A percentile compares a stretch with the other conserved stretches of the same genome.
Conservation (phyloP, 35 echinoderm and acorn worm species). For the Holothuria glaberrima region DNA sequence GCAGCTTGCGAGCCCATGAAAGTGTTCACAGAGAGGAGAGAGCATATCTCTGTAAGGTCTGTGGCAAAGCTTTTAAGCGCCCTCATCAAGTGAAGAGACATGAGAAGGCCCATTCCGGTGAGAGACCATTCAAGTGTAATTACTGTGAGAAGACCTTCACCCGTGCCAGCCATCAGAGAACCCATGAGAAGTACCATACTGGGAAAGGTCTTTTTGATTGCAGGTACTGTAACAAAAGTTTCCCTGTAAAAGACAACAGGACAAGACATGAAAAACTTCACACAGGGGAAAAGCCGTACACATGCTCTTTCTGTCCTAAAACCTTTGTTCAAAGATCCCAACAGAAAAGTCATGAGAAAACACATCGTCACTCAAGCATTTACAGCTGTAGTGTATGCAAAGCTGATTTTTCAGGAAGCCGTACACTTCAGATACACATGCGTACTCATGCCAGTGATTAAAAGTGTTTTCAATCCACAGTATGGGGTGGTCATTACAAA, state of each 20-base stretch:
- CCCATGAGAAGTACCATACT: slow-evolving; percentile 79
- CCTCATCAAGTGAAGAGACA: slow-evolving; percentile 82
- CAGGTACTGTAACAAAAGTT: slow-evolving; percentile 71
- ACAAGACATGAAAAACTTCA: slow-evolving; percentile 73
- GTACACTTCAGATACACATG: slow-evolving; percentile 29
- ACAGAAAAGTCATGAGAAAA: slow-evolving; percentile 45
- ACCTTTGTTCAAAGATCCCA: slow-evolving; percentile 55
- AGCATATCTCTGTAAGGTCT: slow-evolving; percentile 62
- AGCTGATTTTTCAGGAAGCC: neutral
- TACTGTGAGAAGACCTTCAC: slow-evolving; percentile 82
- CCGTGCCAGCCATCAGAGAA: slow-evolving; percentile 51
- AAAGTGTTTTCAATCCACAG: too few species aligned
- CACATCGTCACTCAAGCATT: neutral
- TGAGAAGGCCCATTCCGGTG: slow-evolving; percentile 70
- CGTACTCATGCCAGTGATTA: neutral
- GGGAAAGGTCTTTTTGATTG: slow-evolving; percentile 79
- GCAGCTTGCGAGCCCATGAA: slow-evolving; percentile 61
- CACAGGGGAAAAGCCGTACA: slow-evolving; percentile 66
- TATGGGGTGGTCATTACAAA: too few species aligned
- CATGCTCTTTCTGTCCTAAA: slow-evolving; percentile 74
- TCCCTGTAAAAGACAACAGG: slow-evolving; percentile 62
- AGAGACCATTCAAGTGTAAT: slow-evolving; percentile 73
- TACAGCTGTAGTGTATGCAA: slow-evolving; percentile 15
- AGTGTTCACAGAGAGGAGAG: slow-evolving; percentile 59
- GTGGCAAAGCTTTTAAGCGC: slow-evolving; percentile 72